Base-by-base conservation (phyloP, 2,888 invertebrate species). In the Cactoblastis cactorum region DNA sequence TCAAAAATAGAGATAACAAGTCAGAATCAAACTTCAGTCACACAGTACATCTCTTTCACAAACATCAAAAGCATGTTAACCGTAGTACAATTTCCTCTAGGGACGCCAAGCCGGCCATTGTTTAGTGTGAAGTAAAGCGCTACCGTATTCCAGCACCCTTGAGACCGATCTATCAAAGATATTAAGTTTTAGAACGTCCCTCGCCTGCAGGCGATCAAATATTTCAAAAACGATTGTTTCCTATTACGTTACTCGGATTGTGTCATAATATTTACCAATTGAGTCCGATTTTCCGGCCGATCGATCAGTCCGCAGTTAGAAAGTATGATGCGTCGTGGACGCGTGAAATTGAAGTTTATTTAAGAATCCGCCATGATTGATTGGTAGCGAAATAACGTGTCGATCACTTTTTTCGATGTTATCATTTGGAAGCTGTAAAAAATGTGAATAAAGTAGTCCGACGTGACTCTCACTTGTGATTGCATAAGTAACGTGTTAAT, bases 181-280 rank as follows among this genome's bases (percentile, higher is more conserved):
- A 82, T 78, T 77, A 78, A 80, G 77, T 80, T 80, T 74, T 74
- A 67, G 70, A 75, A 74, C 72, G 69, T 63, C 74, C 71, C 69
- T 67, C 69, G 69, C 71, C 67, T 63, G 60, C 49, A 54, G 63
- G 61, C 59, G 61, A 59, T 61, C 60, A 62, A 67, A 63, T 66
- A 70, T 74, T 83, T 75, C 65, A 67, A 80, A 79, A 75, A 69
- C 77, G 74, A 86, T 84, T 86, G 85, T 87, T 82, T 87, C 73
- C 82, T 80, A 80, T 88, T 88, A 79, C 82, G 80, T 82, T 77
- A 67, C 71, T 80, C 69, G 67, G 68, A 67, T 71, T 71, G 65
- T 77, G 88, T 88, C 88, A 87, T 77, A 88, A 88, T 87, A 88
- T 88, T 88, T 85, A 81, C 82, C 82, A 74, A 78, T 78, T 79